Evolutionary conservation across 2,113 vertebrate species (phyloP), one percentile per base, ranked within the genome.

Genomic region (Lota lota): DNA sequence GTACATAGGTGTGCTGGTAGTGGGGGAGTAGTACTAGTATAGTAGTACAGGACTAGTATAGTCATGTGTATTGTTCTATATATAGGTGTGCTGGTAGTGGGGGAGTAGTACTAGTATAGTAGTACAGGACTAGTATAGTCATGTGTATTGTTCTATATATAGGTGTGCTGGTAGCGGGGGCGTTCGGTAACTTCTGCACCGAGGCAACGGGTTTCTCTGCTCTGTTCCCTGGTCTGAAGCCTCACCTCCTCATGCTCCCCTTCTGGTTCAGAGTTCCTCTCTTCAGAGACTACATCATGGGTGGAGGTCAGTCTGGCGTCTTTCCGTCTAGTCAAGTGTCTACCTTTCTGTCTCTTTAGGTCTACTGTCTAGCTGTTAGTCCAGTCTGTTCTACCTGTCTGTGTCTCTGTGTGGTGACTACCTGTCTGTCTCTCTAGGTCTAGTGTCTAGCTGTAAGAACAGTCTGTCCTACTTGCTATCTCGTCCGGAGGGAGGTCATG

Each of bases 211-310:
- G 90, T 0, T 94, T 94, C 71, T 87, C 89, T 0, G 1, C 3
- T 0, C 81, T 92, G 66, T 93, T 94, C 53, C 92, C 93, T 0
- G 91, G 92, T 2, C 89, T 94, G 3, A 69, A 2, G 1, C 74
- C 90, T 0, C 88, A 92, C 50, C 85, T 94, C 59, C 89, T 94
- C 66, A 92, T 92, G 91, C 84, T 93, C 14, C 91, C 92, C 0
- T 92, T 91, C 80, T 92, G 93, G 90, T 94, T 94, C 88, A 75
- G 83, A 7, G 75, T 93, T 0, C 93, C 93, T 0, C 70, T 94
- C 67, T 95, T 93, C 79, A 77, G 84, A 6, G 93, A 94, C 16
- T 93, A 94, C 88, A 91, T 93, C 86, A 92, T 91, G 92, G 77
- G 56, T 57, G 89, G 85, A 73, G 92, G 93, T 94, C 80, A 79